Evolutionary conservation across 2,888 invertebrate genomes (phyloP), one percentile per base, ranked within the genome.

Genomic region (Acholoe squamosa): DNA sequence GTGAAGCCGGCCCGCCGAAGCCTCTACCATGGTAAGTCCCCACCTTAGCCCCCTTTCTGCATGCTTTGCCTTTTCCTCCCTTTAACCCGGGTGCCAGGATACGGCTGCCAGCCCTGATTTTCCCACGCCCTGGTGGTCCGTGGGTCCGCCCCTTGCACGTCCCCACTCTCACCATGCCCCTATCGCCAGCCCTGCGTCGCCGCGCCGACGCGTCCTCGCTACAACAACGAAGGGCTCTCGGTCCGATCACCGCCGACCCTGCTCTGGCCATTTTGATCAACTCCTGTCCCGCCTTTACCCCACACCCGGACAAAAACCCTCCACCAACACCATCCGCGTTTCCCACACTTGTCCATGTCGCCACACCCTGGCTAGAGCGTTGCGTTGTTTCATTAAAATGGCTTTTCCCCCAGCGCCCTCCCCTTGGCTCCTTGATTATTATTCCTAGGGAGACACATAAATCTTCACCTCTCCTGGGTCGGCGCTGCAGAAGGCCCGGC

Each of bases 361-460:
- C 31, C 76, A 28, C 61, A 28, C 76, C 33, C 80, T 34, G 80
- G 22, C 80, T 14, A n/a, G 22, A 71, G 28, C 0, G 31, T 25
- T 3, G 80, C 34, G 34, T 80, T 80, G n/a, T 43, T 43, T 43
- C 43, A 43, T 19, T 14, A 43, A 25, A 34, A 80, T 14, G 14
- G 80, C 33, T 71, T 71, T 71, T 71, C 31, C 71, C 25, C 28
- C 7, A 25, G 80, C 33, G 14, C 28, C 80, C 43, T 25, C 43
- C 19, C 19, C 33, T 80, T 34, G 16, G 43, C 34, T 43, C 34
- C 80, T 34, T 80, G 80, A 80, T 80, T 43, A 80, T 80, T 80
- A 80, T 80, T 80, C 80, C 80, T 80, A 25, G 33, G 43, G 80
- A 33, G 80, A 80, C 34, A 80, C 43, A 33, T 80, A 80, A 80